A percentile compares a stretch with the other conserved stretches of the same genome.
Evolutionary conservation across 2,113 vertebrate species (phyloP).

Genomic region (Pomatostomus ruficeps): DNA sequence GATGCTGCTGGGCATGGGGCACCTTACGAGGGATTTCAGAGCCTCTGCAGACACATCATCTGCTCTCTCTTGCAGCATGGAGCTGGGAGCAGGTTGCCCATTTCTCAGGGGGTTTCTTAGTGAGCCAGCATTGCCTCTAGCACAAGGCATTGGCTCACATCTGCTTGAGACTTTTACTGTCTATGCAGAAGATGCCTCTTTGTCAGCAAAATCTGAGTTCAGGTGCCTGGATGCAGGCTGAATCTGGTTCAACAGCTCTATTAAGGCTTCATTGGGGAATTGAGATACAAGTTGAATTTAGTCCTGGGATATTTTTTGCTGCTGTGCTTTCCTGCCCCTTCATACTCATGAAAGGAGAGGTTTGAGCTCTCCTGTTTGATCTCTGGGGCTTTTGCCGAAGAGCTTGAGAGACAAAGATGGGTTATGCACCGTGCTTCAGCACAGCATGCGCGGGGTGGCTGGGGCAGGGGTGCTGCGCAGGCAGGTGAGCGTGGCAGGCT

Average conservation of each 20-base stretch:
- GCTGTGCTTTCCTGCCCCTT: background rate
- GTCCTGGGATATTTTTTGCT: background rate
- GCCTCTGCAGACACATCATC: background rate
- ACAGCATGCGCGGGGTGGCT: background rate
- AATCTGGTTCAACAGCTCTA: background rate
- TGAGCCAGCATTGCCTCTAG: background rate
- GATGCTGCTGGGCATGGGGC: background rate
- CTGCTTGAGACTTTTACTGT: background rate
- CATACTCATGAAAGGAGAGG: background rate
- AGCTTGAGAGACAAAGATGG: background rate
- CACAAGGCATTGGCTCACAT: background rate
- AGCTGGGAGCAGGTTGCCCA: background rate
- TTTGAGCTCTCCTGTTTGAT: background rate
- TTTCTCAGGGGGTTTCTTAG: background rate
- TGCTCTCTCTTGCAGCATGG: background rate
- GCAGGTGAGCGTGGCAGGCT: background rate
- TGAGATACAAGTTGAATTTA: background rate
- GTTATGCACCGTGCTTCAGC: background rate
- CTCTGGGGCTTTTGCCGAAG: background rate
- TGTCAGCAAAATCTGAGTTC: background rate
- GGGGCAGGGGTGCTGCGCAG: background rate
- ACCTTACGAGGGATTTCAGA: background rate
- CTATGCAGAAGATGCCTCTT: background rate
- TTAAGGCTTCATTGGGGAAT: background rate
- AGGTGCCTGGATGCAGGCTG: background rate